Evolutionary conservation across 2,797 vertebrate genomes (phyloP).

Genomic region (Potorous gilbertii): DNA sequence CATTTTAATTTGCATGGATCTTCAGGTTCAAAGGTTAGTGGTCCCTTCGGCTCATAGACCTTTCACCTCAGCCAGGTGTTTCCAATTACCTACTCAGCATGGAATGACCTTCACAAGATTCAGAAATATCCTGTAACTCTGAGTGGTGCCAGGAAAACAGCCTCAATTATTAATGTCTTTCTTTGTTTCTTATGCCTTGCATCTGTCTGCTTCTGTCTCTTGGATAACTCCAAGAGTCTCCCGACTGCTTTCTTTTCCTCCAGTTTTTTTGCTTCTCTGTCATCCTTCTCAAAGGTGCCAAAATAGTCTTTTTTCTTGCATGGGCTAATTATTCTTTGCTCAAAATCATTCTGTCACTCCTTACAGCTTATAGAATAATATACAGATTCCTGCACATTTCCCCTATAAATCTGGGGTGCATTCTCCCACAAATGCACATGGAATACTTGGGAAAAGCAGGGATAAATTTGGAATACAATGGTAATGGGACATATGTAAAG

Average conservation of each 20-base stretch:
- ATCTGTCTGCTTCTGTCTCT: background rate
- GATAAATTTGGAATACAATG: background rate
- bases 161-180: constrained; percentile 3
- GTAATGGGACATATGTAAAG: background rate
- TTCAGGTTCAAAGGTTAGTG: background rate
- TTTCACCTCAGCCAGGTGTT: constrained; percentile 1
- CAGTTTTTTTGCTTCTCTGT: background rate
- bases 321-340: background rate
- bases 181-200: background rate
- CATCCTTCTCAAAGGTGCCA: background rate
- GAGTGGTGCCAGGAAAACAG: background rate
- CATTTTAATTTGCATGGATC: background rate
- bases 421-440: background rate
- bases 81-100: background rate
- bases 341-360: background rate
- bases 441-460: background rate
- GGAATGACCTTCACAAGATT: background rate
- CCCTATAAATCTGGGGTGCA: background rate
- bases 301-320: background rate
- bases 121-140: background rate
- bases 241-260: background rate
- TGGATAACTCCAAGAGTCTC: background rate
- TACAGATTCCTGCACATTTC: background rate
- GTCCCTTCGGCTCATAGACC: background rate
- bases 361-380: background rate